Base-by-base conservation (phyloP, 2,888 invertebrate genomes). In the Antheraea assamensis region DNA sequence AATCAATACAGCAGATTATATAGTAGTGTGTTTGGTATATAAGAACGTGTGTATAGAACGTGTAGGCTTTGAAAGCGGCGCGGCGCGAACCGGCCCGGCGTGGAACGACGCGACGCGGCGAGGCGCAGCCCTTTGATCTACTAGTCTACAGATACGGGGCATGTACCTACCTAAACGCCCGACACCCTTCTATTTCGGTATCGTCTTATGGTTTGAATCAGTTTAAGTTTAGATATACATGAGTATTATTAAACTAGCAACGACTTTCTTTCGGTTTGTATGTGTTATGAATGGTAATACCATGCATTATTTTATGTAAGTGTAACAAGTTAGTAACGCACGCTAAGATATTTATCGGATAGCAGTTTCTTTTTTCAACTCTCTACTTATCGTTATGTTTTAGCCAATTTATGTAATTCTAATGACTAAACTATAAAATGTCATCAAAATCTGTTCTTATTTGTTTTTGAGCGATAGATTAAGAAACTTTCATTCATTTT, bases 101-200 rank as follows among this genome's bases (percentile, higher is more conserved):
- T 78, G 79, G 90, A 42, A 42, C 87, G 83, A 90, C 87, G 84
- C 78, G 80, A 74, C 81, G 83, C 78, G 78, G 83, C 78, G 79
- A 80, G 79, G 78, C 77, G 76, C 49, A 80, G 81, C 89, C 90
- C 91, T 92, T 92, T 92, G 91, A 92, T 90, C 87, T 90, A 79
- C 80, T 81, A 86, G 81, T 78, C 79, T 79, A 79, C 79, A 85
- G 80, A 83, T 87, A 86, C 83, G 80, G 10, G 77, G 76, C 81
- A 79, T 74, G 82, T 79, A 80, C 80, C 79, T 79, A 80, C 80
- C 79, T 82, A 84, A 82, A 83, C 47, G 47, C 68, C 27, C 52
- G 58, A 52, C 55, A 83, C 89, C 90, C 87, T 89, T 90, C 89
- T 91, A 90, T 90, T 92, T 90, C 80, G 86, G 88, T 88, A 83